A percentile compares a stretch with the other conserved stretches of the same genome.
phyloP scores from a whole-genome alignment of 2,113 vertebrate genomes.

The Talpa occidentalis region DNA sequence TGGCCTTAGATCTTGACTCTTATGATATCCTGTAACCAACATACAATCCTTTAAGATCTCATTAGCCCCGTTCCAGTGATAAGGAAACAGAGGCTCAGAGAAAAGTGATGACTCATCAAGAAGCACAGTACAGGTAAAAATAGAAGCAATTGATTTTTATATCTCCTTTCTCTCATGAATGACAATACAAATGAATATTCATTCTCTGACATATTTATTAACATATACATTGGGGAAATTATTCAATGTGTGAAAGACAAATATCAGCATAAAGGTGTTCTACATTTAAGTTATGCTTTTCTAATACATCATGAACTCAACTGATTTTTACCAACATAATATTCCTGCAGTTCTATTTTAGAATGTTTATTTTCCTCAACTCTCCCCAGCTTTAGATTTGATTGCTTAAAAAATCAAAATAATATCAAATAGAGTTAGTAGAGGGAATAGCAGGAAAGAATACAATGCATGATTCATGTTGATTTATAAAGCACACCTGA shows the following conservation, averaged over 20 bases:
- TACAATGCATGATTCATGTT: background rate
- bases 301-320: background rate
- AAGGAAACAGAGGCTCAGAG: background rate
- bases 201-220: background rate
- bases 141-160: background rate
- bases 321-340: background rate
- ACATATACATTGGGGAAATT: background rate
- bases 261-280: background rate
- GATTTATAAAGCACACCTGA: too few relatives aligned
- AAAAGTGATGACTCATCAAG: background rate
- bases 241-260: background rate
- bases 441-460: background rate
- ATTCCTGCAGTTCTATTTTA: background rate
- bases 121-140: background rate
- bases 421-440: background rate
- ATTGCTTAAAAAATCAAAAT: slow-evolving; percentile 1
- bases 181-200: background rate
- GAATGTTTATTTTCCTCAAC: background rate
- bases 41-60: background rate
- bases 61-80: background rate
- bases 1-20: background rate
- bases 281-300: background rate
- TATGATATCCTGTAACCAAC: background rate
- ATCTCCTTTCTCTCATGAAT: background rate
- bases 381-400: background rate